Evolutionary conservation across 2,888 invertebrate genomes (phyloP).

Genomic region (Willowsia nigromaculata): DNA sequence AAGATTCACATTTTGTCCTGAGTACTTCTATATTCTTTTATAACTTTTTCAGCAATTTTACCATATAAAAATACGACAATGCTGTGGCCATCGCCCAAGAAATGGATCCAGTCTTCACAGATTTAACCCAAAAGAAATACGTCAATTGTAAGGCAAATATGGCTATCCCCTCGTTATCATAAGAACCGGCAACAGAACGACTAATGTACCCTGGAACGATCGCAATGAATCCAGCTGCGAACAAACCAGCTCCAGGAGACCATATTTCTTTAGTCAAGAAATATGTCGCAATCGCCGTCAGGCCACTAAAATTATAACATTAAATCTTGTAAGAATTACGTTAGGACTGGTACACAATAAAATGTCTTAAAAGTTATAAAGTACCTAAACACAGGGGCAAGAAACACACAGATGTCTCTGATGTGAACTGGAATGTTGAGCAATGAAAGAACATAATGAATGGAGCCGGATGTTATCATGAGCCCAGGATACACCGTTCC

Average conservation of each 20-base stretch:
- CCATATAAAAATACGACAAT: constrained; percentile 99
- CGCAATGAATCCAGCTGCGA: constrained; percentile 99
- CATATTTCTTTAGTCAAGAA: constrained; percentile 98
- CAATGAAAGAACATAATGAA: constrained; percentile 94
- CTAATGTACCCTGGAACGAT: constrained; percentile 99
- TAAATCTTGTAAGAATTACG: constrained; percentile 76
- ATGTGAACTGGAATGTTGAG: constrained; percentile 99
- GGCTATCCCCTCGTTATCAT: constrained; percentile 99
- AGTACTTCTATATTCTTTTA: no score
- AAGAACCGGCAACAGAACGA: constrained; percentile 98
- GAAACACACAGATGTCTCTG: constrained; percentile 98
- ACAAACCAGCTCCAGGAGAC: constrained; percentile 97
- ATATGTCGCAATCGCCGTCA: constrained; percentile 98
- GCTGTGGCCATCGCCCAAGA: constrained; percentile 98
- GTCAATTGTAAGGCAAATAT: constrained; percentile 99
- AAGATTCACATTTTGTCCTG: not conserved
- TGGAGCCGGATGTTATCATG: constrained; percentile 99
- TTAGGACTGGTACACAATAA: not conserved
- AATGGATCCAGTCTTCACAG: constrained; percentile 97
- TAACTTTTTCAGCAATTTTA: constrained; percentile 80
- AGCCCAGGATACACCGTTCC: constrained; percentile 99
- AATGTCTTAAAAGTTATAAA: not conserved
- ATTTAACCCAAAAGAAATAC: constrained; percentile 96
- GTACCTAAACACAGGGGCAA: constrained; percentile 97
- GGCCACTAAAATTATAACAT: constrained; percentile 85